phyloP scores from a whole-genome alignment of 2,113 vertebrate species.

The Nipponia nippon region DNA sequence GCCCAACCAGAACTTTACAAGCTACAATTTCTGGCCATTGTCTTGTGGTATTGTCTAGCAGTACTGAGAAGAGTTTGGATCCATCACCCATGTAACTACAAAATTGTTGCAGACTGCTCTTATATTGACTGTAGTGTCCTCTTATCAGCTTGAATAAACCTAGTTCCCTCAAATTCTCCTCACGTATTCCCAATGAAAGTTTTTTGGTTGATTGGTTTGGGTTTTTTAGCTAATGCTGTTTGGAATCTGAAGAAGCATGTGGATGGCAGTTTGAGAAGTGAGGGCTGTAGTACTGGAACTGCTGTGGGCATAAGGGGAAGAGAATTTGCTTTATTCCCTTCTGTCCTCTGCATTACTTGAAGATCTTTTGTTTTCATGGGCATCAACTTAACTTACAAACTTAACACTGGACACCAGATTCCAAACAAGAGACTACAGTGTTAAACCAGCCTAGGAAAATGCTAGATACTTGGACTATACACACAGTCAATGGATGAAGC shows the following conservation, averaged over 20 bases:
- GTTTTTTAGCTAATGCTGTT: background rate
- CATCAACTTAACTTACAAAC: background rate
- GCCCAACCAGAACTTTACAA: background rate
- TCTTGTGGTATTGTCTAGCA: background rate
- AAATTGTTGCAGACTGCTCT: background rate
- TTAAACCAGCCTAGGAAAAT: background rate
- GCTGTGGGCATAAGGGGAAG: background rate
- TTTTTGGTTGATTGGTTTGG: background rate
- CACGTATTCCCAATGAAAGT: background rate
- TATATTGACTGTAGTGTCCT: background rate
- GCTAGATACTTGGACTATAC: background rate
- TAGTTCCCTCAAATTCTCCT: background rate
- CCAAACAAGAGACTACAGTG: background rate
- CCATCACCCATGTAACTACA: background rate
- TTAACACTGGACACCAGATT: background rate
- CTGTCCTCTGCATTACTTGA: background rate
- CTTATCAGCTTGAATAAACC: background rate
- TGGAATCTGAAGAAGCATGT: background rate
- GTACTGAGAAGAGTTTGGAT: background rate
- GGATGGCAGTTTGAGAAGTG: background rate
- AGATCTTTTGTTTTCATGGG: background rate
- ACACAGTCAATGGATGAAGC: background rate
- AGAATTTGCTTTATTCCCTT: background rate
- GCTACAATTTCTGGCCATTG: background rate
- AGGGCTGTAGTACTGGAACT: background rate